Conservation (phyloP, 2,113 vertebrate species). For the Hippocampus mohnikei region DNA sequence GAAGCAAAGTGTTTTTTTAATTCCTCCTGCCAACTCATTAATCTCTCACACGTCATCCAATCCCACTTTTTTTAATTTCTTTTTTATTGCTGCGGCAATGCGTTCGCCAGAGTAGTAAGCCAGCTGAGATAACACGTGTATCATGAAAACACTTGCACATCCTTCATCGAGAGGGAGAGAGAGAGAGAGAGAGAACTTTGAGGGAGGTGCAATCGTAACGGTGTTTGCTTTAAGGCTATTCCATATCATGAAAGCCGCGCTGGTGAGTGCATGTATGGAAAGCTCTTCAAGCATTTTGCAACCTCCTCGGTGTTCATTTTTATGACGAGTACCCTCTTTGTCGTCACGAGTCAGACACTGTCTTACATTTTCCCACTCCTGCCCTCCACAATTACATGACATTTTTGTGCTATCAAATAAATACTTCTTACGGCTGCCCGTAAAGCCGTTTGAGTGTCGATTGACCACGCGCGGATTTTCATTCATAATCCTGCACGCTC, state of each 20-base stretch:
- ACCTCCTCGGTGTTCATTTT: too few relatives aligned
- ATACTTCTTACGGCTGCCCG: too few relatives aligned
- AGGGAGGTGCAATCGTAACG: not conserved
- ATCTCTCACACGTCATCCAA: constrained; percentile 23
- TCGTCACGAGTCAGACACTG: too few relatives aligned
- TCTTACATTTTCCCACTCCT: not conserved
- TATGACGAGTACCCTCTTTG: too few relatives aligned
- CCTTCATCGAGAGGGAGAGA: constrained; percentile 4
- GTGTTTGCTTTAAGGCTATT: constrained; percentile 18
- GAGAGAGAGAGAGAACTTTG: not conserved
- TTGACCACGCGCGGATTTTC: too few relatives aligned
- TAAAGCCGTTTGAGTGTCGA: too few relatives aligned
- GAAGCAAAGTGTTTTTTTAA: not conserved
- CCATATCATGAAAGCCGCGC: constrained; percentile 23
- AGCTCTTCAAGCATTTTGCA: too few relatives aligned
- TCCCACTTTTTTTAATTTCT: constrained; percentile 15
- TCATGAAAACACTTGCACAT: constrained; percentile 31
- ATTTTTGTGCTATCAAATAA: too few relatives aligned
- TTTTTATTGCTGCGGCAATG: constrained; percentile 4
- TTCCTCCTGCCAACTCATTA: constrained; percentile 22
- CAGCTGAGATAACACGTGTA: constrained; percentile 43
- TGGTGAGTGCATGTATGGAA: not conserved
- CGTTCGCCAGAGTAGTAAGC: constrained; percentile 33
- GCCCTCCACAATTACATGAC: too few relatives aligned
- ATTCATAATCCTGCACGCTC: too few relatives aligned